phyloP scores from a whole-genome alignment of 1,140 invertebrate species.

The Centruroides sculpturatus region DNA sequence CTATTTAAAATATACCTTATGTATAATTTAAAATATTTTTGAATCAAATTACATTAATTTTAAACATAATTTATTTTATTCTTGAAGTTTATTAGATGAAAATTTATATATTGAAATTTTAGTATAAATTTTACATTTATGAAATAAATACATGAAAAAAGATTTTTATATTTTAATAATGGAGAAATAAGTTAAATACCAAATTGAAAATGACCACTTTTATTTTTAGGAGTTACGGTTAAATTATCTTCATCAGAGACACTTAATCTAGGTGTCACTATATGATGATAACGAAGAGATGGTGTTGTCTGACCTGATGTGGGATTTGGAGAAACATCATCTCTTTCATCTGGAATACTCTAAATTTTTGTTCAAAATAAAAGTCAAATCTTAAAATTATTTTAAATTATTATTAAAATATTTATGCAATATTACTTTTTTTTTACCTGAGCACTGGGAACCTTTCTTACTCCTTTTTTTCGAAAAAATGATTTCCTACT shows the following conservation, averaged over 20 bases:
- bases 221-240: constrained; percentile 13
- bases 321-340: constrained; percentile 18
- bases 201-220: constrained; percentile 18
- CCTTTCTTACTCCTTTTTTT: constrained; percentile 42
- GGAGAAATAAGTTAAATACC: not conserved
- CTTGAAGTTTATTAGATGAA: no score
- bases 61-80: no score
- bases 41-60: not conserved
- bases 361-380: constrained; percentile 1
- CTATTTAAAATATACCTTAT: not conserved
- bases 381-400: no score
- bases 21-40: not conserved
- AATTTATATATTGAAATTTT: no score
- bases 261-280: constrained; percentile 23
- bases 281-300: constrained; percentile 21
- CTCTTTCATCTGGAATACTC: constrained; percentile 23
- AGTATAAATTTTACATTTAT: no score
- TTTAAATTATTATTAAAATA: no score
- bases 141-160: no score
- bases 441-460: constrained; percentile 19
- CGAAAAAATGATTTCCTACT: constrained; percentile 59
- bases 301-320: constrained; percentile 23
- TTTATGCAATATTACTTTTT: not conserved
- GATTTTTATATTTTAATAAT: not conserved
- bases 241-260: constrained; percentile 21